Base-by-base conservation (phyloP, 1,140 invertebrate genomes). In the Sinonovacula constricta region DNA sequence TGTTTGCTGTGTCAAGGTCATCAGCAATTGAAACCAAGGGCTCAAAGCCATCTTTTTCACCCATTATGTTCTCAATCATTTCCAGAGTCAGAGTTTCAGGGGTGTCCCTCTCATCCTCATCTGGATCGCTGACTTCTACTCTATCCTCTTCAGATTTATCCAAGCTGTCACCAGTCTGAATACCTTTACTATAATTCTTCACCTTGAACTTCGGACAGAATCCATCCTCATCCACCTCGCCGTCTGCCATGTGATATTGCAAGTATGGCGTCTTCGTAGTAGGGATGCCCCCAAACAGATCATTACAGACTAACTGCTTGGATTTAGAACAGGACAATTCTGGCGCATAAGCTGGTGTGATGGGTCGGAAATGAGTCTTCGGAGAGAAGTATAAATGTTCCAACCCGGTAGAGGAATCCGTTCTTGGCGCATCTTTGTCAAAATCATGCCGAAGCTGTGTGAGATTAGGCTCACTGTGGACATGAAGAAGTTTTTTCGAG, bases 351-450 rank as follows among this genome's bases (percentile, higher is more conserved):
- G 76, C 81, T n/a, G 83, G 81, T 10, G 84, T 84, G 28, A 87
- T 87, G 12, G 86, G 86, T 53, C 83, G 78, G 68, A 87, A 87
- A 63, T 87, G 86, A 12, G 86, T 87, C 39, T 86, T 83, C 28
- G 81, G 79, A n/a, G 86, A 87, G 45, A 86, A 84, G 45, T 82
- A 86, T 24, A 87, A 60, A 62, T 84, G 83, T 69, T 87, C 86
- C 62, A 70, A 24, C 45, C 79, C 79, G 36, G 82, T 81, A 26
- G 75, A 28, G 15, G 45, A 45, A 36, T 4, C 28, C 18, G 36
- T 30, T 54, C 74, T 65, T 53, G 36, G 45, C 3, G 24, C 57
- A 71, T 75, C 65, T n/a, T n/a, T n/a, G 0, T 26, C 22, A 45
- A 78, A 75, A 3, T 56, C 59, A n/a, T 72, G 62, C 22, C 67